Percentiles rank a stretch among this genome's conserved stretches.
Evolutionary conservation across 1,140 invertebrate species (phyloP).

Genomic region (Physella acuta): DNA sequence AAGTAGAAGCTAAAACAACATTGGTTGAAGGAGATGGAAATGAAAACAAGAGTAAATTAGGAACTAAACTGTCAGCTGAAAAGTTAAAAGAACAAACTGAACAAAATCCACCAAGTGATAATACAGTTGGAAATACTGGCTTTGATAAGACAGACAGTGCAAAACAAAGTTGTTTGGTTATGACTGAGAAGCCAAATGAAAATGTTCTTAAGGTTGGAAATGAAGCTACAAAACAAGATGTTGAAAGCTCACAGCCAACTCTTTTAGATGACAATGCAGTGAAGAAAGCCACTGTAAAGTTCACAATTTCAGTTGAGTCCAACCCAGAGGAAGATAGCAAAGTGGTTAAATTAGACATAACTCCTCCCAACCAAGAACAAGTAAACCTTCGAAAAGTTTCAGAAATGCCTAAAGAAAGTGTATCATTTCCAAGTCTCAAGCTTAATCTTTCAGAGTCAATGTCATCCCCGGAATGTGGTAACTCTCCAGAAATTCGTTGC

Average conservation of each 20-base stretch:
- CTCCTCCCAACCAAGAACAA: neutral
- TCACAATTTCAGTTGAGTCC: slow-evolving; percentile 23
- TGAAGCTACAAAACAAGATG: neutral
- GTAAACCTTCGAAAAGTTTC: neutral
- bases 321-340: slow-evolving; percentile 8
- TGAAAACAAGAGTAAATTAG: too few species aligned
- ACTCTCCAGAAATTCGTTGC: slow-evolving; percentile 20
- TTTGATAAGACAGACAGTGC: too few species aligned
- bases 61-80: too few species aligned
- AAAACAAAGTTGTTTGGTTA: too few species aligned
- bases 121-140: too few species aligned
- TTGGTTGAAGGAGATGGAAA: neutral
- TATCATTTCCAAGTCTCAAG: slow-evolving; percentile 15
- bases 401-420: slow-evolving; percentile 15
- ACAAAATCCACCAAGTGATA: too few species aligned
- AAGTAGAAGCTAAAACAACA: too few species aligned
- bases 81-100: too few species aligned
- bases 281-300: slow-evolving; percentile 16
- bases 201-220: too few species aligned
- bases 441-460: neutral
- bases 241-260: too few species aligned
- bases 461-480: slow-evolving; percentile 21
- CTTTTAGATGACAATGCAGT: too few species aligned
- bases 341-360: neutral
- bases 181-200: too few species aligned